Evolutionary conservation across 2,797 vertebrate species (phyloP).

Genomic region (Hippocampus kuda): DNA sequence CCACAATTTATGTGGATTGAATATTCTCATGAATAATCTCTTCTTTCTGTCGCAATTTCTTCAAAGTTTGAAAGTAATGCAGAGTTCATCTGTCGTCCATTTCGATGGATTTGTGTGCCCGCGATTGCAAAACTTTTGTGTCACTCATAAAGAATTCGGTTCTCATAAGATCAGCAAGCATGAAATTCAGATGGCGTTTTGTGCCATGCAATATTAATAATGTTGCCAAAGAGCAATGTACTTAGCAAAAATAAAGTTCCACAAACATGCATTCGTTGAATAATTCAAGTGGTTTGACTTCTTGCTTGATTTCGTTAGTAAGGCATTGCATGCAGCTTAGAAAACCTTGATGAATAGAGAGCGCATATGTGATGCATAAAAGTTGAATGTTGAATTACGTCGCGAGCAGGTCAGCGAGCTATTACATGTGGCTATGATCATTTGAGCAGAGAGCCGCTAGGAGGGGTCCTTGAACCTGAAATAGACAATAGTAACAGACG

Average conservation of each 20-base stretch:
- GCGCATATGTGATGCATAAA: too few relatives aligned
- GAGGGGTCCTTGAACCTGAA: too few relatives aligned
- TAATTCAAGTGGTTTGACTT: neutral
- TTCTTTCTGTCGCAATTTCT: neutral
- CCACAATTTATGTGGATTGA: slow-evolving; percentile 26
- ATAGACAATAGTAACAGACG: too few relatives aligned
- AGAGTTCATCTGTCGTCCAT: neutral
- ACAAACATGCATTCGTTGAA: neutral
- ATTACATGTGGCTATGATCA: neutral
- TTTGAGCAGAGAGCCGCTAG: too few relatives aligned
- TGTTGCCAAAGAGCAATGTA: neutral
- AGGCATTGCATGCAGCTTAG: neutral
- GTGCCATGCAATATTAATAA: neutral
- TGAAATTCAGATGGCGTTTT: neutral
- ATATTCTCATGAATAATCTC: neutral
- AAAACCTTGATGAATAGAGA: neutral
- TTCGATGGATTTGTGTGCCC: too few relatives aligned
- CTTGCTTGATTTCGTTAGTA: neutral
- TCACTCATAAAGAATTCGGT: neutral
- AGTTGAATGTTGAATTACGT: neutral
- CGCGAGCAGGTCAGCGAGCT: neutral
- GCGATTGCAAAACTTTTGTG: neutral
- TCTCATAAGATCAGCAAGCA: neutral
- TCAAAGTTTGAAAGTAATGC: neutral
- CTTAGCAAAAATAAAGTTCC: neutral